A percentile compares a stretch with the other conserved stretches of the same genome.
Evolutionary conservation across 2,113 vertebrate genomes (phyloP).

Genomic region (Callipepla squamata): DNA sequence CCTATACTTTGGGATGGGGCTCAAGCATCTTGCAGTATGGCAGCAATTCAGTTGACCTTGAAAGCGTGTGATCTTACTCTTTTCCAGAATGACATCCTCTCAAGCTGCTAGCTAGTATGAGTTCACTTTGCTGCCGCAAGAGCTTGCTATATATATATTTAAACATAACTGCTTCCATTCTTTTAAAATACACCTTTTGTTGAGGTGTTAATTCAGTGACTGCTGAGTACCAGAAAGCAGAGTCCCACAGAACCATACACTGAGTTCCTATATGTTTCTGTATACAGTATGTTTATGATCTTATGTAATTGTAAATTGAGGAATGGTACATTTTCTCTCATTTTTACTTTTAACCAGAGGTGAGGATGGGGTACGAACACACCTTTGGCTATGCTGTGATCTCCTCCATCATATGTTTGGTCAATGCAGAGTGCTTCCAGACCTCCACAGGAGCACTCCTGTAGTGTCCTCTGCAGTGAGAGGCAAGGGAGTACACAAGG

Average conservation of each 20-base stretch:
- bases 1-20: neutral
- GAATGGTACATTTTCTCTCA: rapidly evolving
- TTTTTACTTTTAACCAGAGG: neutral
- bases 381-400: neutral
- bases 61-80: rapidly evolving
- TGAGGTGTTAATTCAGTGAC: neutral
- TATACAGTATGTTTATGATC: neutral
- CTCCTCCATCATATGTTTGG: neutral
- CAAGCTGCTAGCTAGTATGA: neutral
- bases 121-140: neutral
- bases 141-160: neutral
- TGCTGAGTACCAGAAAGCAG: neutral
- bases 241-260: neutral
- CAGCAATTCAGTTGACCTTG: neutral
- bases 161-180: neutral
- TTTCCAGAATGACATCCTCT: neutral
- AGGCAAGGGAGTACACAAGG: neutral
- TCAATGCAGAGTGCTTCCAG: neutral
- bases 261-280: neutral
- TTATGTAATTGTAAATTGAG: neutral
- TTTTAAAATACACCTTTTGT: neutral
- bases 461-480: neutral
- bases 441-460: neutral
- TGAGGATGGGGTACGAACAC: neutral
- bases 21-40: neutral